These are phyloP conservation scores for Ophioninae sp. DNA, from an alignment of 2,888 invertebrate genomes.

Conservation along the genomic window DNA sequence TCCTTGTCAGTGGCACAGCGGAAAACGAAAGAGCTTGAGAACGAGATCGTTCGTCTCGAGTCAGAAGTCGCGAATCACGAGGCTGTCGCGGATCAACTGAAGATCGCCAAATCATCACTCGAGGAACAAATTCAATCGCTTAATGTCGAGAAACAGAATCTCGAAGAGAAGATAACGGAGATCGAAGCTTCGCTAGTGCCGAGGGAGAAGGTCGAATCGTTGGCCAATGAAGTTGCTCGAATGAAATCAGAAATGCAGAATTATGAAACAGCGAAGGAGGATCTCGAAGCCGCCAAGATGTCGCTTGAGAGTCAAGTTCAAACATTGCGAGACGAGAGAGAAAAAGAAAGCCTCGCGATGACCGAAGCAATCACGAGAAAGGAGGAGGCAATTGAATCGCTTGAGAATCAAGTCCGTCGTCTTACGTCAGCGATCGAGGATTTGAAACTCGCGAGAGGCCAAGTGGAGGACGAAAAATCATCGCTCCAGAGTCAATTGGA, in stretches of 20 bases:
- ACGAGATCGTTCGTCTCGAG: slow-evolving; percentile 27
- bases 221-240: slow-evolving; percentile 35
- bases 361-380: slow-evolving; percentile 9
- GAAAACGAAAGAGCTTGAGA: slow-evolving; percentile 26
- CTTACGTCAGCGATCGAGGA: slow-evolving; percentile 27
- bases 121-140: slow-evolving; percentile 18
- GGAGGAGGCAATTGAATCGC: slow-evolving; percentile 11
- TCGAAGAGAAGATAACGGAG: slow-evolving; percentile 27
- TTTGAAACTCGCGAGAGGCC: background rate
- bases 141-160: slow-evolving; percentile 26
- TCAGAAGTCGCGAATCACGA: slow-evolving; percentile 18
- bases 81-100: slow-evolving; percentile 3
- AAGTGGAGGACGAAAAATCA: slow-evolving; percentile 32
- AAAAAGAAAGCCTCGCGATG: slow-evolving; percentile 6
- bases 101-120: slow-evolving; percentile 13
- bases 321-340: background rate
- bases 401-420: slow-evolving; percentile 18
- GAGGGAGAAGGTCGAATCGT: slow-evolving; percentile 22
- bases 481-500: slow-evolving; percentile 33
- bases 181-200: slow-evolving; percentile 16
- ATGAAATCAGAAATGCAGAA: slow-evolving; percentile 23
- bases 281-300: slow-evolving; percentile 4
- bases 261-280: slow-evolving; percentile 51
- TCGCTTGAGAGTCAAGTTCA: slow-evolving; percentile 18
- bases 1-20: background rate